Conservation (phyloP, 2,797 vertebrate genomes). For the Anguilla anguilla region DNA sequence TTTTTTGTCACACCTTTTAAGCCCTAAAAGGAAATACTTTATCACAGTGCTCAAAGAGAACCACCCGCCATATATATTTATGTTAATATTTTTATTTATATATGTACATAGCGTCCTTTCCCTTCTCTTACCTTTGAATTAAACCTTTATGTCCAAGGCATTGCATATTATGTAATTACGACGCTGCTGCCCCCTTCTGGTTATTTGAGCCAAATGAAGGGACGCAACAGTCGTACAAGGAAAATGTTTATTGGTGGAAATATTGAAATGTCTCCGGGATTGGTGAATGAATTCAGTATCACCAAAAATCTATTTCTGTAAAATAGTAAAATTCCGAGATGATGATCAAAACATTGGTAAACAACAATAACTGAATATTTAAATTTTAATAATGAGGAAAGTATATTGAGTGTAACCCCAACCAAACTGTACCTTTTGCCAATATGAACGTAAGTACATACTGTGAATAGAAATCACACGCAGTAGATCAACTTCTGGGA, state of each 20-base stretch:
- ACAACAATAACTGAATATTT: too few species aligned
- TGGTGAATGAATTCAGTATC: not conserved
- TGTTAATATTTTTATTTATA: not conserved
- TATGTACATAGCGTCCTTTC: not conserved
- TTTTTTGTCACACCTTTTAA: slow-evolving; percentile 13
- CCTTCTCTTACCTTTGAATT: not conserved
- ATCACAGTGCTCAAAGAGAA: not conserved
- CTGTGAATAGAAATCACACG: not conserved
- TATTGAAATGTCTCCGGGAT: not conserved
- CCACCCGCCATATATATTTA: not conserved
- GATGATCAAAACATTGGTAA: too few species aligned
- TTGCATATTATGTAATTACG: not conserved
- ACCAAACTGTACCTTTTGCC: too few species aligned
- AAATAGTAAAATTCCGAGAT: too few species aligned
- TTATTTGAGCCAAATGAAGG: not conserved
- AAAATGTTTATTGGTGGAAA: not conserved
- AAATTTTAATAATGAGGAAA: too few species aligned
- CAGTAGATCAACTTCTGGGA: not conserved
- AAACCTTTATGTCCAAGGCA: not conserved
- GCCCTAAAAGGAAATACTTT: slow-evolving; percentile 4
- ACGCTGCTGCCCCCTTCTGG: not conserved
- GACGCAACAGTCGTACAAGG: not conserved
- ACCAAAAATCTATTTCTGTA: not conserved
- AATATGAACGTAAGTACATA: too few species aligned
- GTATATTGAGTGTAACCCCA: too few species aligned